Conservation (phyloP, 2,797 vertebrate species). For the Antrozous pallidus region DNA sequence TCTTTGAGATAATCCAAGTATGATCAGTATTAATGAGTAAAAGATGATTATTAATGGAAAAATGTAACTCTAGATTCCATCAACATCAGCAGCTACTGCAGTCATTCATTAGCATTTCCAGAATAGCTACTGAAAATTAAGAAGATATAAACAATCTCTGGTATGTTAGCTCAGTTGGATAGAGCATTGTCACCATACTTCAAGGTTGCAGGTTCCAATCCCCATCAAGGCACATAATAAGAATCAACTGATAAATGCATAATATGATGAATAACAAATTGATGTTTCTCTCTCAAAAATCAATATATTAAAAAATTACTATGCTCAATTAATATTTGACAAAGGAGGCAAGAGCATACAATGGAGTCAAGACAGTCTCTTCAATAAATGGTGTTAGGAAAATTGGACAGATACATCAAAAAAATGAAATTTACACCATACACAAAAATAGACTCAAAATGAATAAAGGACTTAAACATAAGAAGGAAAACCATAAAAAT, state of each 20-base stretch:
- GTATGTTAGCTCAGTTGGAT: no score
- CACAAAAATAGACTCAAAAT: no score
- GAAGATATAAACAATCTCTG: not conserved
- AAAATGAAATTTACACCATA: no score
- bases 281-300: not conserved
- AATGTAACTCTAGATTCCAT: not conserved
- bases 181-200: not conserved
- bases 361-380: no score
- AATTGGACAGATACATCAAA: no score
- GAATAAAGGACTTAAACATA: no score
- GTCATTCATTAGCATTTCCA: not conserved
- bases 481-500: no score
- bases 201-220: not conserved
- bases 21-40: not conserved
- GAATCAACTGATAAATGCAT: not conserved
- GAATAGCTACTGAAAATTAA: conserved; percentile 1
- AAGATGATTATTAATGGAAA: not conserved
- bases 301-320: no score
- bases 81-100: not conserved
- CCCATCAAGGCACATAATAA: not conserved
- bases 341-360: no score
- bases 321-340: no score
- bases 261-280: not conserved
- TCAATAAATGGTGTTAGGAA: no score
- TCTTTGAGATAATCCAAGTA: not conserved